These are phyloP conservation scores for Bombus sibiricus DNA, from an alignment of 1,140 invertebrate species.

Conservation along the genomic window DNA sequence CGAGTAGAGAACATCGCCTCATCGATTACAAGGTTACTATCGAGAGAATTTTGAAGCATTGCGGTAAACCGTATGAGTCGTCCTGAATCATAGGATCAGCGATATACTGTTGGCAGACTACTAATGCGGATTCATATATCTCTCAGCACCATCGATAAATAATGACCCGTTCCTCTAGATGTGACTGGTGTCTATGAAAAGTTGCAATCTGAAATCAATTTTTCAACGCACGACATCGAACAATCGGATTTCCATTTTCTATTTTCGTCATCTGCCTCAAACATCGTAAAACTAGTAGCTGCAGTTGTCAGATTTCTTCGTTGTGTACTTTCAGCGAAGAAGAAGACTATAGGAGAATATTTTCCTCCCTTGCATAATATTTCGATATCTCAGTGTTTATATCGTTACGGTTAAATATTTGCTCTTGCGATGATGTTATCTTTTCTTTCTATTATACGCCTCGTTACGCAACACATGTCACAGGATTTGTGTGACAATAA, in stretches of 20 bases:
- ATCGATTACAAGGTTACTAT: constrained; percentile 15
- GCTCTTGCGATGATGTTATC: too few relatives aligned
- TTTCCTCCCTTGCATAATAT: too few relatives aligned
- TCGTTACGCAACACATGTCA: not conserved
- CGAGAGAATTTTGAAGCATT: constrained; percentile 35
- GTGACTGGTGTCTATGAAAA: too few relatives aligned
- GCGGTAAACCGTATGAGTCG: constrained; percentile 35
- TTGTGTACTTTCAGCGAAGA: too few relatives aligned
- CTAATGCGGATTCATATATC: constrained; percentile 9
- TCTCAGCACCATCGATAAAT: not conserved
- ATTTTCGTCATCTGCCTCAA: too few relatives aligned
- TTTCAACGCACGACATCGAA: too few relatives aligned
- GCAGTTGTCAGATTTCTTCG: not conserved
- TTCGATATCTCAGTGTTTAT: not conserved
- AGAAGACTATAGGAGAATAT: too few relatives aligned
- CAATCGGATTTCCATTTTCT: not conserved
- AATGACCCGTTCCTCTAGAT: not conserved
- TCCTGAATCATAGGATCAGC: constrained; percentile 25
- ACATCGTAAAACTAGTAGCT: not conserved
- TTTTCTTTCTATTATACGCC: not conserved
- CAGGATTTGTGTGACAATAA: too few relatives aligned
- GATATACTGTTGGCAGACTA: constrained; percentile 16
- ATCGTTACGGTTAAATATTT: not conserved
- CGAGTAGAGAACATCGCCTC: not conserved
- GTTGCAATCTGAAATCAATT: not conserved